Percentiles rank a stretch among this genome's conserved stretches.
These are phyloP conservation scores for Aphidius ervi DNA, from an alignment of 1,140 invertebrate species.

Conservation along the genomic window DNA sequence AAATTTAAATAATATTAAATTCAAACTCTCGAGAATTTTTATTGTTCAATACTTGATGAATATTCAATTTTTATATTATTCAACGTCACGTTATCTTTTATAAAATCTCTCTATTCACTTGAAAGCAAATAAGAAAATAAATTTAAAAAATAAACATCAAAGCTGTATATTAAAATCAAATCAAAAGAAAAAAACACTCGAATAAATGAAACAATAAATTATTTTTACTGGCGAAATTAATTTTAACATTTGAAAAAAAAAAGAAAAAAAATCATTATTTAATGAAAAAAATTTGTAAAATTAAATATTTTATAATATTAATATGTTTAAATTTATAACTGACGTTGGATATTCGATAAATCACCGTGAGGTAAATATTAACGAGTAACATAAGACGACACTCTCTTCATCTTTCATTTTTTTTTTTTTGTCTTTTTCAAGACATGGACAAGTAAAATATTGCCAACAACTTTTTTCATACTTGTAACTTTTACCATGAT, in stretches of 20 bases:
- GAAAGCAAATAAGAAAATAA: too few species aligned
- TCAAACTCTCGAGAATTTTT: slow-evolving; percentile 39
- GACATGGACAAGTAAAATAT: slow-evolving; percentile 39
- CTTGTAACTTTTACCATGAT: slow-evolving; percentile 36
- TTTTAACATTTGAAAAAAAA: too few species aligned
- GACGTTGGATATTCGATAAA: slow-evolving; percentile 41
- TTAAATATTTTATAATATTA: too few species aligned
- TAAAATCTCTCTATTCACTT: too few species aligned
- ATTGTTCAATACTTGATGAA: slow-evolving; percentile 35
- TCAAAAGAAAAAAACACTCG: too few species aligned
- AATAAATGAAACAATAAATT: too few species aligned
- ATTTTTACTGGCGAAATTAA: too few species aligned
- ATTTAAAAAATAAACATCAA: too few species aligned
- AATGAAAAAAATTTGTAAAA: too few species aligned
- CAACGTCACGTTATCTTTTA: neutral
- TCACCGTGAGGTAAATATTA: slow-evolving; percentile 39
- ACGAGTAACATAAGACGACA: slow-evolving; percentile 34
- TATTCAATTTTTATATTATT: slow-evolving; percentile 14
- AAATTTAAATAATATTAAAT: slow-evolving; percentile 51
- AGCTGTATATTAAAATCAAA: too few species aligned
- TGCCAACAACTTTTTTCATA: slow-evolving; percentile 46
- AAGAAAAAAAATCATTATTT: too few species aligned
- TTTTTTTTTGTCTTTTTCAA: slow-evolving; percentile 12
- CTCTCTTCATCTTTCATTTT: slow-evolving; percentile 12
- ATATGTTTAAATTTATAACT: slow-evolving; percentile 21